phyloP scores from a whole-genome alignment of 2,888 invertebrate genomes.

The Stegana nigrithorax region DNA sequence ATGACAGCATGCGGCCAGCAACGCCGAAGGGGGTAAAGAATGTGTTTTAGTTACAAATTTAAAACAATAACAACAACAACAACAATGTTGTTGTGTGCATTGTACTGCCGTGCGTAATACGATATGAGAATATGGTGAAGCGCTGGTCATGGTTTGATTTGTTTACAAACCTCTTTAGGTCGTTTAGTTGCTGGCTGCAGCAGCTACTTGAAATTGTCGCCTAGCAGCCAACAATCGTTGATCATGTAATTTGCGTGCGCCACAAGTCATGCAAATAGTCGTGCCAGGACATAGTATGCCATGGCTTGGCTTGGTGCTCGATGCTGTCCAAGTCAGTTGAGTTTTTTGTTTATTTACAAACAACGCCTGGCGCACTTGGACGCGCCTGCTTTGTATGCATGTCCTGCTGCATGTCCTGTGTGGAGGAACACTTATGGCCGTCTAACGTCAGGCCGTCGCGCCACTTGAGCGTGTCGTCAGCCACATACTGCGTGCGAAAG shows the following conservation, averaged over 20 bases:
- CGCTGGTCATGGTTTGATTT: neutral
- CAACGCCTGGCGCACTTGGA: constrained; percentile 40
- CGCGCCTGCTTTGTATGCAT: constrained; percentile 27
- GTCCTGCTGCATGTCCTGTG: constrained; percentile 27
- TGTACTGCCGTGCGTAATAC: too few relatives aligned
- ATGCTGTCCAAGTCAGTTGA: too few relatives aligned
- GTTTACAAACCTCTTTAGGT: neutral
- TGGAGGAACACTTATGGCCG: neutral
- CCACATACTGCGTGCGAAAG: constrained; percentile 11
- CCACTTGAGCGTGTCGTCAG: constrained; percentile 47
- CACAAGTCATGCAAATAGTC: too few relatives aligned
- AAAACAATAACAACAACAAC: too few relatives aligned
- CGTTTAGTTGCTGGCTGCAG: too few relatives aligned
- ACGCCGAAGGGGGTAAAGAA: too few relatives aligned
- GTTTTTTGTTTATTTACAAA: constrained; percentile 45
- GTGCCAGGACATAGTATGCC: too few relatives aligned
- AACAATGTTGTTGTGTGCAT: too few relatives aligned
- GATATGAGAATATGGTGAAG: too few relatives aligned
- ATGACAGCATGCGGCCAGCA: too few relatives aligned
- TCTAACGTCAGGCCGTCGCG: constrained; percentile 30
- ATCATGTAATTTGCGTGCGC: constrained; percentile 50
- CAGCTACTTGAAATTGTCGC: constrained; percentile 13
- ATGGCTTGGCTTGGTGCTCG: constrained; percentile 30
- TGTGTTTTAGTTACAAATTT: too few relatives aligned
- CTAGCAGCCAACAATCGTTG: constrained; percentile 19